A percentile compares a stretch with the other conserved stretches of the same genome.
Conservation (phyloP, 92 coral and sea anemone species). For the Anthopleura xanthogrammica region DNA sequence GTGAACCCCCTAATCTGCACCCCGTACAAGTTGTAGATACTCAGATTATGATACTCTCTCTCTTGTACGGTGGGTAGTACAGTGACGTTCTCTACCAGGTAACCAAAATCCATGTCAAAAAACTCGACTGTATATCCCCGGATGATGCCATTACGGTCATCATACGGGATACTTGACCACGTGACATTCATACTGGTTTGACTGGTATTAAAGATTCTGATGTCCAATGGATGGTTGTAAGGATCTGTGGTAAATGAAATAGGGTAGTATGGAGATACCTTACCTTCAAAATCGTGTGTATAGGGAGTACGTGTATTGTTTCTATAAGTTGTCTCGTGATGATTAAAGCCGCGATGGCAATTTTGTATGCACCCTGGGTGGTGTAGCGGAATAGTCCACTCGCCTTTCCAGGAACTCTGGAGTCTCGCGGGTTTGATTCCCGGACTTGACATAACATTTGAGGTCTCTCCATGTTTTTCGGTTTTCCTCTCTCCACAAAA, state of each 20-base stretch:
- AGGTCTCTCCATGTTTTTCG: too few species aligned
- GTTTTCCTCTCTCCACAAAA: too few species aligned
- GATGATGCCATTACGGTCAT: constrained; percentile 41
- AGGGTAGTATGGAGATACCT: too few species aligned
- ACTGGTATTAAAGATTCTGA: constrained; percentile 31
- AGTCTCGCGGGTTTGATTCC: too few species aligned
- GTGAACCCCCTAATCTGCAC: constrained; percentile 52
- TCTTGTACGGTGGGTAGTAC: constrained; percentile 14
- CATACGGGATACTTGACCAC: constrained; percentile 45
- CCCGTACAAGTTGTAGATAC: constrained; percentile 43
- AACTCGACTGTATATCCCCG: constrained; percentile 39
- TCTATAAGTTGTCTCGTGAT: too few species aligned
- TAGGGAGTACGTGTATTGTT: too few species aligned
- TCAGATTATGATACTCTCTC: constrained; percentile 26
- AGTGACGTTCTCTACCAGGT: constrained; percentile 22
- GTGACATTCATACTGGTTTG: constrained; percentile 44
- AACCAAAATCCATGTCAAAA: constrained; percentile 22
- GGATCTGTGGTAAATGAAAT: constrained; percentile 41
- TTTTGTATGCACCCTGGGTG: too few species aligned
- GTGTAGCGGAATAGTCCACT: too few species aligned
- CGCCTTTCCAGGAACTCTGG: too few species aligned
- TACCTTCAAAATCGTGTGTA: too few species aligned
- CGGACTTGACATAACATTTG: too few species aligned
- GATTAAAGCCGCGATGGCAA: too few species aligned
- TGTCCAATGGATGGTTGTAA: constrained; percentile 24